These are phyloP conservation scores for Notodonta dromedarius DNA, from an alignment of 2,888 invertebrate genomes.

Conservation along the genomic window DNA sequence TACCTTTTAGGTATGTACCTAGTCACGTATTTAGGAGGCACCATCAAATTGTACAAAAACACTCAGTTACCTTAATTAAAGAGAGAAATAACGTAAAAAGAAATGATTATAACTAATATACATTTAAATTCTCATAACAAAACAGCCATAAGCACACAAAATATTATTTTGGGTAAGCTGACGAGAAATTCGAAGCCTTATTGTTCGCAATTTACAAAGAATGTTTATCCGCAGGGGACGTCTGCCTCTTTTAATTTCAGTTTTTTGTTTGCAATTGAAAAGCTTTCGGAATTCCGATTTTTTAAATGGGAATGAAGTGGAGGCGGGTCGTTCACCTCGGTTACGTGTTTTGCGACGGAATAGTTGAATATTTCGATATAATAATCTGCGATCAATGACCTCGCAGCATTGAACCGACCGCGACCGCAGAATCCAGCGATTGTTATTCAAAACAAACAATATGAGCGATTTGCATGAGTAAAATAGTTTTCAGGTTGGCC, in stretches of 20 bases:
- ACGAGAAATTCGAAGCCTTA: constrained; percentile 6
- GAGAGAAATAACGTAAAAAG: background rate
- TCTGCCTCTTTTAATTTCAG: constrained; percentile 8
- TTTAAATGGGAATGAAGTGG: background rate
- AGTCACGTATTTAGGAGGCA: too few relatives aligned
- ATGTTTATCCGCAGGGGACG: constrained; percentile 7
- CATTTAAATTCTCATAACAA: constrained; percentile 3
- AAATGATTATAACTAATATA: background rate
- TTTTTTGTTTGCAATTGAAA: constrained; percentile 7
- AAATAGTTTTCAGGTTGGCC: constrained; percentile 33
- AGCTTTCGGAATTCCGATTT: constrained; percentile 7
- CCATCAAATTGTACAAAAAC: too few relatives aligned
- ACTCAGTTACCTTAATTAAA: background rate
- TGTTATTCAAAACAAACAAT: constrained; percentile 54
- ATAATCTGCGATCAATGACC: constrained; percentile 33
- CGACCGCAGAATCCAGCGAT: constrained; percentile 44
- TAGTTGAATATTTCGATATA: constrained; percentile 20
- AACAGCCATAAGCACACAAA: background rate
- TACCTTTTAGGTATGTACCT: too few relatives aligned
- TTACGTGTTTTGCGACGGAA: constrained; percentile 1
- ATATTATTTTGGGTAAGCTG: constrained; percentile 4
- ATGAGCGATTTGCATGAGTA: constrained; percentile 47
- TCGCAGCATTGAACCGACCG: constrained; percentile 37
- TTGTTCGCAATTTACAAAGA: constrained; percentile 8
- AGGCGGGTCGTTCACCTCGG: background rate